A percentile compares a stretch with the other conserved stretches of the same genome.
These are phyloP conservation scores for Nesogale talazaci DNA, from an alignment of 2,113 vertebrate genomes.

Conservation along the genomic window DNA sequence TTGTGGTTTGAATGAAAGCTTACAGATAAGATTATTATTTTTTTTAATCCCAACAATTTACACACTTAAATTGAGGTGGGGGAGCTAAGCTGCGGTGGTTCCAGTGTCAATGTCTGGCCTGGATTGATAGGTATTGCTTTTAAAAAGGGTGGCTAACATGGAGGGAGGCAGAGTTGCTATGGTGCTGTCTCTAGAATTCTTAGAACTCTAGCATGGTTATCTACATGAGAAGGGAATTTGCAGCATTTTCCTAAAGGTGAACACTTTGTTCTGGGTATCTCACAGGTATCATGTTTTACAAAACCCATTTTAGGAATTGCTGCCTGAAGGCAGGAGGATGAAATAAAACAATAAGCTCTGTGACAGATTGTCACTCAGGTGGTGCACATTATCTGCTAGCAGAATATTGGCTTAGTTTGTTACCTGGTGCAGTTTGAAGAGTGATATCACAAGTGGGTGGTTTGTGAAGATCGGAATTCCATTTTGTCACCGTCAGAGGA, in stretches of 20 bases:
- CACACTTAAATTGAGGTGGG: background rate
- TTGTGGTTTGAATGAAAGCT: no score
- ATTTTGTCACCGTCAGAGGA: background rate
- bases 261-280: background rate
- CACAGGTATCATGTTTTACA: background rate
- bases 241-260: background rate
- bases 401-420: background rate
- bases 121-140: background rate
- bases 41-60: no score
- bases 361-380: background rate
- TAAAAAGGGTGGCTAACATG: background rate
- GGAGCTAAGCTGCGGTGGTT: no score
- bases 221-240: background rate
- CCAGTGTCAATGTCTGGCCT: no score
- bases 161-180: background rate
- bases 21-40: no score
- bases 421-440: background rate
- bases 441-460: background rate
- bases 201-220: background rate
- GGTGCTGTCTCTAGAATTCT: background rate
- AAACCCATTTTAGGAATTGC: background rate
- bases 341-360: background rate
- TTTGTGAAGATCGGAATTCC: background rate
- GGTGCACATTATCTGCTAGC: background rate
- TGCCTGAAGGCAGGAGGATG: background rate